Conservation (phyloP, 2,113 vertebrate species). For the Sminthopsis crassicaudata region DNA sequence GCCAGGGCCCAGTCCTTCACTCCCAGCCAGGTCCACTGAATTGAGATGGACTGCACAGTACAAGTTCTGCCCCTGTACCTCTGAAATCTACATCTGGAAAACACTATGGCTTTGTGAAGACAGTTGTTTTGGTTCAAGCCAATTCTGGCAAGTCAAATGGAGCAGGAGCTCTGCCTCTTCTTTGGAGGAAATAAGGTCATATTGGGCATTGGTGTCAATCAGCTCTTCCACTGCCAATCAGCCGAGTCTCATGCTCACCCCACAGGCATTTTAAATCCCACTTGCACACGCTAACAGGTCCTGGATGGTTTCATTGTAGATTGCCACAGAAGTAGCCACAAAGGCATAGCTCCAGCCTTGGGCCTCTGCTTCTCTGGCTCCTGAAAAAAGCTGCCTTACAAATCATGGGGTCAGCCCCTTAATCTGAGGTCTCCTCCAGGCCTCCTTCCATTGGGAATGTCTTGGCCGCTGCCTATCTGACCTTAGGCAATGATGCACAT, state of each 20-base stretch:
- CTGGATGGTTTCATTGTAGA: slow-evolving; percentile 84
- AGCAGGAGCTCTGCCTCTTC: slow-evolving; percentile 82
- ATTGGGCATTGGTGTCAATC: slow-evolving; percentile 80
- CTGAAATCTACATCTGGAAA: slow-evolving; percentile 84
- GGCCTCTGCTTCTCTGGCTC: slow-evolving; percentile 82
- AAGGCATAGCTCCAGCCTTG: slow-evolving; percentile 90
- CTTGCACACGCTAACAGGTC: slow-evolving; percentile 77
- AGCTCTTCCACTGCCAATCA: slow-evolving; percentile 78
- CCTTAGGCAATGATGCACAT: slow-evolving; percentile 96
- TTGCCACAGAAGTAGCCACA: slow-evolving; percentile 83
- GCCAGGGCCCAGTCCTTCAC: slow-evolving; percentile 78
- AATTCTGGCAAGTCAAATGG: slow-evolving; percentile 75
- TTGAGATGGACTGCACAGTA: slow-evolving; percentile 78
- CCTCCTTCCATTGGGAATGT: slow-evolving; percentile 94
- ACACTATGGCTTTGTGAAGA: slow-evolving; percentile 85
- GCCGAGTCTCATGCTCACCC: slow-evolving; percentile 79
- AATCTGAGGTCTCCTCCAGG: slow-evolving; percentile 73
- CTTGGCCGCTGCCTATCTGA: slow-evolving; percentile 93
- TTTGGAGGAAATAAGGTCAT: slow-evolving; percentile 76
- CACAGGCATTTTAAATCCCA: slow-evolving; percentile 72
- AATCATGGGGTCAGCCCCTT: slow-evolving; percentile 91
- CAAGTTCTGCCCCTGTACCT: slow-evolving; percentile 73
- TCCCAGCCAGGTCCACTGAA: slow-evolving; percentile 83
- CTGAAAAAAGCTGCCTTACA: slow-evolving; percentile 87
- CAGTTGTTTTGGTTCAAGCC: slow-evolving; percentile 81